Conservation (phyloP, 53 echinoderm and acorn worm genomes). For the Temnopleurus reevesii region DNA sequence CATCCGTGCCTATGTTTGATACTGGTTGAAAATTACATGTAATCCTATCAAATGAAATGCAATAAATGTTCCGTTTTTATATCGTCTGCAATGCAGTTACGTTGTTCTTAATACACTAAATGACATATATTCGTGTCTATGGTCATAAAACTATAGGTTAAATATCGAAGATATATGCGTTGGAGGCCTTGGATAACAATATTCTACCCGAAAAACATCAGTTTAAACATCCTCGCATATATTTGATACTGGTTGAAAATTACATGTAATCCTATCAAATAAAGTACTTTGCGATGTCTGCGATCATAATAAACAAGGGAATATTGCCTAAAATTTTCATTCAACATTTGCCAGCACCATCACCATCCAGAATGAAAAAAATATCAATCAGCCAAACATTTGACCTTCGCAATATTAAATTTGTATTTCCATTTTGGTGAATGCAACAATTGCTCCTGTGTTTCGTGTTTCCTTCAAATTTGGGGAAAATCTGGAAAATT, state of each 20-base stretch:
- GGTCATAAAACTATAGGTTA: no score
- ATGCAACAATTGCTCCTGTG: background rate
- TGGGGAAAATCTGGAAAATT: background rate
- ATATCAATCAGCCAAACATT: background rate
- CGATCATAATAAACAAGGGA: background rate
- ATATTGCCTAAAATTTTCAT: background rate
- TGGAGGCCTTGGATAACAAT: no score
- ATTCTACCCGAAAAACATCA: no score
- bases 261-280: background rate
- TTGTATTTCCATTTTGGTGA: background rate
- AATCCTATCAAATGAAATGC: no score
- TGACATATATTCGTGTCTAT: no score
- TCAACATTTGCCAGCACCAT: background rate
- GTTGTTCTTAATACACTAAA: no score
- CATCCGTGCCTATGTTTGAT: no score
- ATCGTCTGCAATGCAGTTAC: no score
- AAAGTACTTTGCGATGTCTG: background rate
- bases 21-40: no score
- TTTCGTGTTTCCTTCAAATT: background rate
- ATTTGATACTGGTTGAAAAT: background rate
- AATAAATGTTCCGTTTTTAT: no score
- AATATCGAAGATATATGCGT: no score
- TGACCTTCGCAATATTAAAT: conserved; percentile 6
- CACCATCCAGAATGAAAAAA: background rate
- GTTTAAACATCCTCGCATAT: no score